Percentiles rank a stretch among this genome's conserved stretches.
Conservation (phyloP, 1,140 invertebrate species). For the honey bee (Apis mellifera) region Amel_HAv3.1 CM009932.2:13522501-13523000, state of each 20-base stretch:
- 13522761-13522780: not conserved
- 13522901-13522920: no score
- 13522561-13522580: conserved; percentile 19
- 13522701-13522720: not conserved
- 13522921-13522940: no score
- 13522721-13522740: not conserved
- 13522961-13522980: no score
- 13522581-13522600: conserved; percentile 15
- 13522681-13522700: not conserved
- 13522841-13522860: no score
- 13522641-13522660: not conserved
- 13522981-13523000: no score
- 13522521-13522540: not conserved
- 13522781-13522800: no score
- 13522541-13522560: not conserved
- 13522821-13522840: no score
- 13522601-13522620: not conserved
- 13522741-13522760: not conserved
- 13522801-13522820: no score
- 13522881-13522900: no score
- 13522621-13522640: conserved; percentile 1
- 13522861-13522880: no score
- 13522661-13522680: no score
- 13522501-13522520: conserved; percentile 24
- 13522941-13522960: no score